Percentiles rank a stretch among this genome's conserved stretches.
Evolutionary conservation across 1,140 invertebrate genomes (phyloP).

Genomic region (Monochamus saltuarius): DNA sequence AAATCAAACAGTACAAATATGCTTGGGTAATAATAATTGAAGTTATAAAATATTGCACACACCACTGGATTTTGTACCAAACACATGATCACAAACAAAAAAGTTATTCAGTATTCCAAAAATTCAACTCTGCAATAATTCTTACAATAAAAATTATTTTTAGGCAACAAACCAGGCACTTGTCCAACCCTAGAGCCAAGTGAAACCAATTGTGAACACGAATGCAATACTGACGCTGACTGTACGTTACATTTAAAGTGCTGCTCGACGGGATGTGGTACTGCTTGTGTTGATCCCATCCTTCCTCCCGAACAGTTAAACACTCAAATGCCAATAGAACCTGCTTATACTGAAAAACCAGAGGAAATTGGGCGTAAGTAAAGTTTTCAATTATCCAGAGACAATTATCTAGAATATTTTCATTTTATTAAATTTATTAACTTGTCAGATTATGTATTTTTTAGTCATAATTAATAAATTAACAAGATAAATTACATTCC

Average conservation of each 20-base stretch:
- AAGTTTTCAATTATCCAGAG: neutral
- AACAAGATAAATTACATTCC: constrained; percentile 26
- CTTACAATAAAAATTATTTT: constrained; percentile 25
- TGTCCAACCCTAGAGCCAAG: constrained; percentile 63
- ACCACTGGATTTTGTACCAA: no score
- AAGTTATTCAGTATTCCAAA: no score
- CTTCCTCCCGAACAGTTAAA: constrained; percentile 42
- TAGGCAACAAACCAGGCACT: constrained; percentile 71
- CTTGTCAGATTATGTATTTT: neutral
- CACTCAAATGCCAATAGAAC: constrained; percentile 31
- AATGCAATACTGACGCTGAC: constrained; percentile 81
- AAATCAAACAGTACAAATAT: no score
- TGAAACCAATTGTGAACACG: constrained; percentile 60
- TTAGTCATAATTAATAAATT: neutral
- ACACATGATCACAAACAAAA: no score
- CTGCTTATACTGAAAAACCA: constrained; percentile 49
- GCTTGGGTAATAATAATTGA: no score
- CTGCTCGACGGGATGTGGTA: constrained; percentile 76
- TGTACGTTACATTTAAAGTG: constrained; percentile 78
- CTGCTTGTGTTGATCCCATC: constrained; percentile 66
- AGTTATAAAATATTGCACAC: no score
- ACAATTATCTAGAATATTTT: no score
- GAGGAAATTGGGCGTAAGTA: constrained; percentile 19
- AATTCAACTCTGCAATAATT: no score
- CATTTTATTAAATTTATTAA: no score